Evolutionary conservation across 2,797 vertebrate species (phyloP).

Genomic region (Australoheros facetus): DNA sequence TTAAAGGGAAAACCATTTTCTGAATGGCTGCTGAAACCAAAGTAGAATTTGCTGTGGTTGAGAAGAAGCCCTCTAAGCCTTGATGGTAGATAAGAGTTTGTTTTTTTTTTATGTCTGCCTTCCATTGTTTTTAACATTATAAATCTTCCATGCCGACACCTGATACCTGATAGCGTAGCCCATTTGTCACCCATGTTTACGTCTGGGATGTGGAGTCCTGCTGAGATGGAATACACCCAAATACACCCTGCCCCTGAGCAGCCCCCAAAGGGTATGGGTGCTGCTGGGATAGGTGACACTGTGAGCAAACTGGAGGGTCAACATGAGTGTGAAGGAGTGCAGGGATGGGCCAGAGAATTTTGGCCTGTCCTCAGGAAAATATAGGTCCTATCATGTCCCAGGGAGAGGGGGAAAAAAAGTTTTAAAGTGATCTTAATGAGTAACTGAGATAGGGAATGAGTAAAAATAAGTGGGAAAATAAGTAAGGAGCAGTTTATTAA

Average conservation of each 20-base stretch:
- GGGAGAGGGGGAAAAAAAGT: constrained; percentile 1
- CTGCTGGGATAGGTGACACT: constrained; percentile 51
- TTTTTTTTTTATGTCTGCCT: constrained; percentile 49
- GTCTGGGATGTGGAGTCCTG: constrained; percentile 68
- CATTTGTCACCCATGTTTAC: constrained; percentile 80
- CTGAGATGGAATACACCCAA: constrained; percentile 38
- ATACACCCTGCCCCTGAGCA: constrained; percentile 15
- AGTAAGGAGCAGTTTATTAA: not conserved
- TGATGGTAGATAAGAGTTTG: constrained; percentile 53
- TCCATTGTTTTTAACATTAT: constrained; percentile 74
- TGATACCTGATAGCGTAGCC: constrained; percentile 64
- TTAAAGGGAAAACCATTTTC: constrained; percentile 52
- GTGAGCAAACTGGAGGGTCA: constrained; percentile 38
- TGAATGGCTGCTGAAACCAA: constrained; percentile 36
- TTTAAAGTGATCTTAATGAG: constrained; percentile 23
- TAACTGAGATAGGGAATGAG: constrained; percentile 42
- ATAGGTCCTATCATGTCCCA: constrained; percentile 52
- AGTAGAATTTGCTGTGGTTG: constrained; percentile 20
- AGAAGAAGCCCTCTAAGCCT: constrained; percentile 18
- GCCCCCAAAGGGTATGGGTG: constrained; percentile 38
- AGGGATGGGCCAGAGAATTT: constrained; percentile 29
- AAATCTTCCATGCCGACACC: constrained; percentile 73
- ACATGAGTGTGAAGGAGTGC: constrained; percentile 52
- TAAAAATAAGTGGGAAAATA: constrained; percentile 14
- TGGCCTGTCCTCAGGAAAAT: constrained; percentile 57